These are phyloP conservation scores for Notamacropus eugenii DNA, from an alignment of 2,797 vertebrate genomes.

Conservation along the genomic window DNA sequence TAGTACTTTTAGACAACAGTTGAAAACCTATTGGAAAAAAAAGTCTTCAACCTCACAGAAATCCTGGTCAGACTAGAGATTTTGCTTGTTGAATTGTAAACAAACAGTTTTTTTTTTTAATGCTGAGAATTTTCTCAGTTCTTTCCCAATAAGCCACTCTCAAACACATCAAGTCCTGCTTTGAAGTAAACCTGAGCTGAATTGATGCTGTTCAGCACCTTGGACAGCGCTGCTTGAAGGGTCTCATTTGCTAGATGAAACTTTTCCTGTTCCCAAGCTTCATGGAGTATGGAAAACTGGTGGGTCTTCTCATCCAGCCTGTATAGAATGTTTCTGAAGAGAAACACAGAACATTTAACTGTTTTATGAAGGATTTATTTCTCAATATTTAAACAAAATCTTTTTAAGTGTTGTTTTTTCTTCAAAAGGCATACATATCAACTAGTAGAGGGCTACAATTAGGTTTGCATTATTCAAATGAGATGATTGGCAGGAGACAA, in stretches of 20 bases:
- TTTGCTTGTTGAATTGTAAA: constrained; percentile 81
- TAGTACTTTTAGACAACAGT: constrained; percentile 75
- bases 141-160: constrained; percentile 86
- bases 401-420: neutral
- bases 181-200: constrained; percentile 92
- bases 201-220: constrained; percentile 90
- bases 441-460: neutral
- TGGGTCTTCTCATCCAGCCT: constrained; percentile 87
- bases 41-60: constrained; percentile 76
- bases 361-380: neutral
- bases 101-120: constrained; percentile 69
- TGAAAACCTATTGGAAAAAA: constrained; percentile 66
- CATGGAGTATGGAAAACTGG: constrained; percentile 90
- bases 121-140: constrained; percentile 81
- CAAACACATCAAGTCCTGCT: constrained; percentile 93
- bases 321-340: constrained; percentile 94
- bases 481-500: neutral
- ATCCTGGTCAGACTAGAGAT: constrained; percentile 76
- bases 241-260: constrained; percentile 85
- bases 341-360: constrained; percentile 62
- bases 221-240: constrained; percentile 86
- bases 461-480: neutral
- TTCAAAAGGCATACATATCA: neutral
- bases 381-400: neutral
- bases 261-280: constrained; percentile 85